Evolutionary conservation across 2,113 vertebrate species (phyloP).

Genomic region (Marmota monax): DNA sequence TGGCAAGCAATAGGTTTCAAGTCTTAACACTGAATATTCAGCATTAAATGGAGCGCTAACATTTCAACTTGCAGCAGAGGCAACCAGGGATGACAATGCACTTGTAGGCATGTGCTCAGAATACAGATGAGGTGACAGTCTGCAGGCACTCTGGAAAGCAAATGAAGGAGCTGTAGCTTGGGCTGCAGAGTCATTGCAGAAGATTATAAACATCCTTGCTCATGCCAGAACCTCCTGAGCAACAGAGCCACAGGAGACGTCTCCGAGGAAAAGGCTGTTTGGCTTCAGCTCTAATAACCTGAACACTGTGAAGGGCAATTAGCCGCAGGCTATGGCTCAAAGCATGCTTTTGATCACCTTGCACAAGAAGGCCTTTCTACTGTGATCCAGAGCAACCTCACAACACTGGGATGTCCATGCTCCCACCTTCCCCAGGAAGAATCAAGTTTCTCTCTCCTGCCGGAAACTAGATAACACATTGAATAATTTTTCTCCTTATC

Average conservation of each 20-base stretch:
- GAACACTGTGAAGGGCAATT: slow-evolving; percentile 24
- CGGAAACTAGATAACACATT: not conserved
- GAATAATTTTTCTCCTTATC: not conserved
- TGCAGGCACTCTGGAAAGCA: not conserved
- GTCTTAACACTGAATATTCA: not conserved
- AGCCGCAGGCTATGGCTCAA: not conserved
- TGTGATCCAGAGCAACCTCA: not conserved
- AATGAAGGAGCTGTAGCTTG: not conserved
- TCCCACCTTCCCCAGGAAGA: not conserved
- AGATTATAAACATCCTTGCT: slow-evolving; percentile 70
- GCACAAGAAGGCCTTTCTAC: not conserved
- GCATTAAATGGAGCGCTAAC: not conserved
- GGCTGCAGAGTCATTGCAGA: slow-evolving; percentile 54
- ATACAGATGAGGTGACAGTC: not conserved
- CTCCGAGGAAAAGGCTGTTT: slow-evolving; percentile 68
- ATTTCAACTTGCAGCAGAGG: slow-evolving; percentile 32
- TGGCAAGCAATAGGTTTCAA: not conserved
- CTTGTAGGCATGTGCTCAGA: not conserved
- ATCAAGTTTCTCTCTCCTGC: slow-evolving; percentile 12
- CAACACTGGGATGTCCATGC: no score
- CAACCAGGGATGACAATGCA: not conserved
- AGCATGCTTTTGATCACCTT: slow-evolving; percentile 46
- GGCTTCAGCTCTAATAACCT: slow-evolving; percentile 62
- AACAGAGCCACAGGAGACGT: slow-evolving; percentile 62
- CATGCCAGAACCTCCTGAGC: slow-evolving; percentile 51